Evolutionary conservation across 2,113 vertebrate genomes (phyloP).

Genomic region (Phylloscopus whistleri): DNA sequence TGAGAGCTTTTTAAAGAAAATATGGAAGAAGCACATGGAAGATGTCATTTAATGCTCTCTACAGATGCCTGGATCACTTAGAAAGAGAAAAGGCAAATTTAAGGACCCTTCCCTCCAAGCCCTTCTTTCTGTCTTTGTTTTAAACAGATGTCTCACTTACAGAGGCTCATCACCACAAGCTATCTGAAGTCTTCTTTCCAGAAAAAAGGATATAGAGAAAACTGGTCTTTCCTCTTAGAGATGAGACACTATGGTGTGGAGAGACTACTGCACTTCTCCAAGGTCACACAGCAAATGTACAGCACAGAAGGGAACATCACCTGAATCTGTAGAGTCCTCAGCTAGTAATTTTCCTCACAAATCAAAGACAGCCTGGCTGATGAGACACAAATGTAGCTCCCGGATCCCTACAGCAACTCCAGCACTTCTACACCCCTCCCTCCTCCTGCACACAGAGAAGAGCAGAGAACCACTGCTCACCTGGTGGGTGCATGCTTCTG

Average conservation of each 20-base stretch:
- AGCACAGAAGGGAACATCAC: neutral
- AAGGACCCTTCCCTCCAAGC: neutral
- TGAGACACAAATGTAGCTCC: neutral
- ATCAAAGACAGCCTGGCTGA: neutral
- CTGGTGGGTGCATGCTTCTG: constrained; percentile 90
- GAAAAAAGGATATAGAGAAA: neutral
- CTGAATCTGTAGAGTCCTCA: neutral
- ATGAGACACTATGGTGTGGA: neutral
- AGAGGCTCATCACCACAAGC: neutral
- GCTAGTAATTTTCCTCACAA: neutral
- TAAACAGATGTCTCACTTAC: neutral
- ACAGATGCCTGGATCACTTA: neutral
- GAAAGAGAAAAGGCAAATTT: neutral
- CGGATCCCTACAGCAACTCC: neutral
- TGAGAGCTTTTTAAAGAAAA: neutral
- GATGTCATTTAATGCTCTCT: neutral
- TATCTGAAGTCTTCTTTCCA: neutral
- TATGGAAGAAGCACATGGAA: neutral
- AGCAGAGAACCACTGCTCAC: constrained; percentile 62
- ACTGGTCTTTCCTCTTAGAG: neutral
- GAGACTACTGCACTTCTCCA: neutral
- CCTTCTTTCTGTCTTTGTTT: neutral
- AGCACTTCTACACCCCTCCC: neutral
- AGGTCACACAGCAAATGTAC: neutral
- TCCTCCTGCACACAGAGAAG: neutral